These are phyloP conservation scores for Phortica okadai DNA, from an alignment of 2,888 invertebrate species.

Conservation along the genomic window DNA sequence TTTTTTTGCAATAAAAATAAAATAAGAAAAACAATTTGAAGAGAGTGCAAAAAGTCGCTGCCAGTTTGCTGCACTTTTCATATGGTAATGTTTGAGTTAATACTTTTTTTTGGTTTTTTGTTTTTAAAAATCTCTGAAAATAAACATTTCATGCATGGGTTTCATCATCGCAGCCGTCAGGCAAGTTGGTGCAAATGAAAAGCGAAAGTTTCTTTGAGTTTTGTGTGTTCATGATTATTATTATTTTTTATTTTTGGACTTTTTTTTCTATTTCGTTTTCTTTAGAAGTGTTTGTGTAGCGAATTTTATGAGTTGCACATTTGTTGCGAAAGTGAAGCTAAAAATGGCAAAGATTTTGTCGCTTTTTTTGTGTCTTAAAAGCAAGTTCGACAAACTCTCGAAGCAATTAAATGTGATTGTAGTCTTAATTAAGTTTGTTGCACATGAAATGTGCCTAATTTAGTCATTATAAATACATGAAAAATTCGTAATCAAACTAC, in stretches of 20 bases:
- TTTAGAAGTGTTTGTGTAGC: constrained; percentile 2
- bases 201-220: constrained; percentile 32
- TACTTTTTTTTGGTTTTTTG: neutral
- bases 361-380: no score
- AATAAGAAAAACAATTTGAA: neutral
- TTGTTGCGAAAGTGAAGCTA: neutral
- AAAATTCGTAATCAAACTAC: no score
- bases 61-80: constrained; percentile 2
- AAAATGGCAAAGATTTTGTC: neutral
- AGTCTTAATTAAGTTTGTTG: no score
- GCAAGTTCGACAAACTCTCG: no score
- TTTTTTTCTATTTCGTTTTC: neutral
- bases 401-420: no score
- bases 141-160: constrained; percentile 24
- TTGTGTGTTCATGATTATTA: constrained; percentile 1
- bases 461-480: no score
- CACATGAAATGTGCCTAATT: no score
- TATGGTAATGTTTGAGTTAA: constrained; percentile 5
- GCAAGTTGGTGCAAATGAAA: constrained; percentile 19
- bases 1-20: neutral
- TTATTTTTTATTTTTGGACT: neutral
- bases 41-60: constrained; percentile 4
- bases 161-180: constrained; percentile 1
- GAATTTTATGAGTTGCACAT: neutral
- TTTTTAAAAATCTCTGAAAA: constrained; percentile 16